Percentiles rank a stretch among this genome's conserved stretches.
phyloP scores from a whole-genome alignment of 2,888 invertebrate species.

The Idaea aversata region DNA sequence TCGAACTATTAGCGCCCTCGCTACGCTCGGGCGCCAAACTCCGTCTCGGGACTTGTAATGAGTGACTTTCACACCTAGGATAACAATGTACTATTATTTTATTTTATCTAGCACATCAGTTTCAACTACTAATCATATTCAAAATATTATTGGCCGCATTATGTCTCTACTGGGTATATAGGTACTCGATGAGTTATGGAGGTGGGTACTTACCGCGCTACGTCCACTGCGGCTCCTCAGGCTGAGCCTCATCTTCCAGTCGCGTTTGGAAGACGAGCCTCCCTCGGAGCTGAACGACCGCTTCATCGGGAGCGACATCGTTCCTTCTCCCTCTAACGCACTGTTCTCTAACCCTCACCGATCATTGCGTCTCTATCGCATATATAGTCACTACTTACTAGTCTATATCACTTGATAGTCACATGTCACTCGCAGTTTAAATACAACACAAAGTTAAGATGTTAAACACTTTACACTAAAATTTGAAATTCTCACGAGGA shows the following conservation, averaged over 20 bases:
- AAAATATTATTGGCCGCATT: too few species aligned
- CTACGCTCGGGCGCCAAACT: too few species aligned
- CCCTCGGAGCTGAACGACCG: conserved; percentile 84
- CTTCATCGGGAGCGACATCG: conserved; percentile 78
- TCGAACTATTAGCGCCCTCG: too few species aligned
- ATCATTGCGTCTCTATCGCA: conserved; percentile 50
- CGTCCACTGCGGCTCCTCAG: conserved; percentile 85
- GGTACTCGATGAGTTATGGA: not conserved
- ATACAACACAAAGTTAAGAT: not conserved
- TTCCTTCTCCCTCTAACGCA: conserved; percentile 17
- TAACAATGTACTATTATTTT: too few species aligned
- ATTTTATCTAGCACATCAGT: too few species aligned
- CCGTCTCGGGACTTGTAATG: too few species aligned
- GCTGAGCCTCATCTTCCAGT: conserved; percentile 88
- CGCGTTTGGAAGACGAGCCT: conserved; percentile 77
- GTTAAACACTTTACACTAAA: not conserved
- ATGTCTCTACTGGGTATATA: not conserved
- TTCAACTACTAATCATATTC: too few species aligned
- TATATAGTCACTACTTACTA: conserved; percentile 12
- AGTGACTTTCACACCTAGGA: too few species aligned
- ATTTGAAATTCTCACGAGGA: not conserved
- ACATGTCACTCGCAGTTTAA: not conserved
- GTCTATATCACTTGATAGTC: conserved; percentile 18
- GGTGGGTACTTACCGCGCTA: conserved; percentile 70
- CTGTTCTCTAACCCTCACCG: conserved; percentile 31